Conservation (phyloP, 2,888 invertebrate species). For the Trichogramma evanescens region DNA sequence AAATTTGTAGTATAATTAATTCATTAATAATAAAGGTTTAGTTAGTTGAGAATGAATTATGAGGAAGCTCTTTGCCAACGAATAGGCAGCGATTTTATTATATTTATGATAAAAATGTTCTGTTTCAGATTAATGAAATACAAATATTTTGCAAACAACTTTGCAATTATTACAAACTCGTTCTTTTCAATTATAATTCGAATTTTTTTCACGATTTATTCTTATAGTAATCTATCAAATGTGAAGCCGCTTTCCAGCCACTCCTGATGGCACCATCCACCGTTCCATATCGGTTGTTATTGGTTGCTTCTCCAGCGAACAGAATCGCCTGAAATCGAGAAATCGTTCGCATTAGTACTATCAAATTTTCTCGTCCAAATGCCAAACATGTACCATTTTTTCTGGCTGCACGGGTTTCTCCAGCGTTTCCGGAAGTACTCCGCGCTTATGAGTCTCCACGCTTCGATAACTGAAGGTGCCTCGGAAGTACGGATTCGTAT, state of each 20-base stretch:
- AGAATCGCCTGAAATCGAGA: slow-evolving; percentile 46
- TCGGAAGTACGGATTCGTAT: slow-evolving; percentile 58
- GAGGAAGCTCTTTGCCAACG: too few relatives aligned
- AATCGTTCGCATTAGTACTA: neutral
- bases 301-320: slow-evolving; percentile 62
- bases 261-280: slow-evolving; percentile 66
- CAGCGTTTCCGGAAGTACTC: slow-evolving; percentile 49
- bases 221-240: slow-evolving; percentile 41
- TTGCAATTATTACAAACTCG: too few relatives aligned
- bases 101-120: too few relatives aligned
- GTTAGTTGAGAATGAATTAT: too few relatives aligned
- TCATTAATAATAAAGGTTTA: too few relatives aligned
- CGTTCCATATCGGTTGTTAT: slow-evolving; percentile 53
- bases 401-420: slow-evolving; percentile 47
- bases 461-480: slow-evolving; percentile 66
- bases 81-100: too few relatives aligned
- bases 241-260: slow-evolving; percentile 64
- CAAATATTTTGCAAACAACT: too few relatives aligned
- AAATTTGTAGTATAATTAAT: too few relatives aligned
- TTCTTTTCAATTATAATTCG: neutral
- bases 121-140: too few relatives aligned
- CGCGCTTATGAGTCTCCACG: slow-evolving; percentile 47
- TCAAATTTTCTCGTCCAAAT: neutral
- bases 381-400: slow-evolving; percentile 6
- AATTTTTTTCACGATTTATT: neutral